A percentile compares a stretch with the other conserved stretches of the same genome.
Conservation (phyloP, 2,113 vertebrate species). For the Fregata magnificens region DNA sequence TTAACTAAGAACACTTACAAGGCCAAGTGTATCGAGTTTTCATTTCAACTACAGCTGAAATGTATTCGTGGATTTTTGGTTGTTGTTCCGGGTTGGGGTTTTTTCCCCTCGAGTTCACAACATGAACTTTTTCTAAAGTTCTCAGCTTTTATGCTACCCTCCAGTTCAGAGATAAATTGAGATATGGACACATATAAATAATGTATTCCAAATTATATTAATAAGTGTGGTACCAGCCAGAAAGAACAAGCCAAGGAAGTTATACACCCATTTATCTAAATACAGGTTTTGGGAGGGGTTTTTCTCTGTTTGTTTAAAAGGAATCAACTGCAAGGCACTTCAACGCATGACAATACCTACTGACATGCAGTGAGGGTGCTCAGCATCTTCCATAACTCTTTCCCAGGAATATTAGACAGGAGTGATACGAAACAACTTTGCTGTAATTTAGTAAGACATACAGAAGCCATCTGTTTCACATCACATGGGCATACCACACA, state of each 20-base stretch:
- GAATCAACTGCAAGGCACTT: not conserved
- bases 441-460: not conserved
- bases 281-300: not conserved
- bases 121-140: not conserved
- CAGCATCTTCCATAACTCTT: not conserved
- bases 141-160: not conserved
- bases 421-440: not conserved
- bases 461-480: not conserved
- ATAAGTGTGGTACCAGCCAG: not conserved
- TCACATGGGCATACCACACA: not conserved
- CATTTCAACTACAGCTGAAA: not conserved
- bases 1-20: not conserved
- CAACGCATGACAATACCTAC: rapidly evolving
- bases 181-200: not conserved
- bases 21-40: not conserved
- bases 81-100: not conserved
- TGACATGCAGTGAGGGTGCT: not conserved
- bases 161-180: not conserved
- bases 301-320: not conserved
- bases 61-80: no score
- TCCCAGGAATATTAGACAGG: not conserved
- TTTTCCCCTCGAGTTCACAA: not conserved
- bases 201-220: not conserved
- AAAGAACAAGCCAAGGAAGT: not conserved
- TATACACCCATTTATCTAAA: not conserved